Evolutionary conservation across 2,797 vertebrate species (phyloP).

Genomic region (Chiloscyllium punctatum): DNA sequence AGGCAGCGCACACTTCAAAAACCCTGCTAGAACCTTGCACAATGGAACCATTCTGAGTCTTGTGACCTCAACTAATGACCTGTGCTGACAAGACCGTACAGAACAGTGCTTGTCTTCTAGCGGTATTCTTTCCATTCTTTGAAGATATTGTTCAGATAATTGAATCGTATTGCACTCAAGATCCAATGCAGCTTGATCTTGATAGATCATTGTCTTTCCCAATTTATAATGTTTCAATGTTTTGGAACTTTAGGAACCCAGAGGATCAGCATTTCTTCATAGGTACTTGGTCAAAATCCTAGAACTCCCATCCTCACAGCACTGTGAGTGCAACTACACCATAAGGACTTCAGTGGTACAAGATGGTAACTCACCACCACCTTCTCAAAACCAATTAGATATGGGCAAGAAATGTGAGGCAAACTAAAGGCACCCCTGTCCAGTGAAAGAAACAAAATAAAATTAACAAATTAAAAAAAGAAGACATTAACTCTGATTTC

Average conservation of each 20-base stretch:
- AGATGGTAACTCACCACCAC: neutral
- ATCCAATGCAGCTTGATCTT: neutral
- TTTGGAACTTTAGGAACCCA: neutral
- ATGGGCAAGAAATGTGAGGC: no score
- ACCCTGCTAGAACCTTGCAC: neutral
- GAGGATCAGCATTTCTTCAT: neutral
- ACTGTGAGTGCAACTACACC: neutral
- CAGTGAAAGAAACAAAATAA: neutral
- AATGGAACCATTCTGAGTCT: neutral
- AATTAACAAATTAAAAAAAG: no score
- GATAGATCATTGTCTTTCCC: neutral
- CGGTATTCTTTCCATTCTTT: neutral
- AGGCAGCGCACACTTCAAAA: neutral
- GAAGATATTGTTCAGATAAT: neutral
- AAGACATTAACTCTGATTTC: no score
- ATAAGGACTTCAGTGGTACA: neutral
- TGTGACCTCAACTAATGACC: neutral
- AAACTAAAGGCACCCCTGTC: no score
- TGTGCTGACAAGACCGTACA: neutral
- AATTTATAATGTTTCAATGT: neutral
- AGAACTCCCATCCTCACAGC: neutral
- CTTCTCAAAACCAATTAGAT: neutral
- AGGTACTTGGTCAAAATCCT: no score
- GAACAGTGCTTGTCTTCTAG: neutral
- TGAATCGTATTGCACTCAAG: neutral